Evolutionary conservation across 2,113 vertebrate species (phyloP).

Genomic region (Cettia cetti): DNA sequence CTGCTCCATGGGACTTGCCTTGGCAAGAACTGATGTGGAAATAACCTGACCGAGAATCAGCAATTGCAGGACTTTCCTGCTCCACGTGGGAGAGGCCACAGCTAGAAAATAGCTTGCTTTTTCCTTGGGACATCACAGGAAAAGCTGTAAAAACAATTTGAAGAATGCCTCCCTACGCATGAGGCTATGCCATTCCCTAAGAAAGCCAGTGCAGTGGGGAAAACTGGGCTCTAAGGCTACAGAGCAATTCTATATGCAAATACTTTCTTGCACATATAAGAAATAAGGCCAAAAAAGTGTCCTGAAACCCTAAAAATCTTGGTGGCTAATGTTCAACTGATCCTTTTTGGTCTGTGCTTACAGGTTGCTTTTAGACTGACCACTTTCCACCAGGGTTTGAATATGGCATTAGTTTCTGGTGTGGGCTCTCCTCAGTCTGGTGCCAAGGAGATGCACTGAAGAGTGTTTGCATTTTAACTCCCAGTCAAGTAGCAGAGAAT

Average conservation of each 20-base stretch:
- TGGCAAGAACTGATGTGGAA: not conserved
- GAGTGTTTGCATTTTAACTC: not conserved
- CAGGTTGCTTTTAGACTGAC: not conserved
- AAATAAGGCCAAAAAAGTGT: not conserved
- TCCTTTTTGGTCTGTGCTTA: not conserved
- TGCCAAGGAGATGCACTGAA: not conserved
- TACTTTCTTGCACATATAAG: not conserved
- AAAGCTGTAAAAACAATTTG: not conserved
- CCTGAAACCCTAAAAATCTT: not conserved
- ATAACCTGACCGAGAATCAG: accelerated
- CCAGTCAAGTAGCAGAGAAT: accelerated
- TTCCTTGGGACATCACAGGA: not conserved
- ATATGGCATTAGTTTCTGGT: not conserved
- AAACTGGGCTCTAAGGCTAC: not conserved
- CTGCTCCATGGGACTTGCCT: not conserved
- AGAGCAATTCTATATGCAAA: not conserved
- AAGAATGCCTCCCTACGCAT: not conserved
- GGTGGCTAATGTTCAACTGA: not conserved
- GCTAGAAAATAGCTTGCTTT: not conserved
- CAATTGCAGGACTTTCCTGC: not conserved
- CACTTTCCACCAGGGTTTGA: not conserved
- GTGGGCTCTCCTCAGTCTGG: not conserved
- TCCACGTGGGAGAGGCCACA: not conserved
- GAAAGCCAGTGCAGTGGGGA: accelerated
- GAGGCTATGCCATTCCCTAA: accelerated